Percentiles rank a stretch among this genome's conserved stretches.
Evolutionary conservation across 2,888 invertebrate genomes (phyloP).

Genomic region (Oscheius onirici): DNA sequence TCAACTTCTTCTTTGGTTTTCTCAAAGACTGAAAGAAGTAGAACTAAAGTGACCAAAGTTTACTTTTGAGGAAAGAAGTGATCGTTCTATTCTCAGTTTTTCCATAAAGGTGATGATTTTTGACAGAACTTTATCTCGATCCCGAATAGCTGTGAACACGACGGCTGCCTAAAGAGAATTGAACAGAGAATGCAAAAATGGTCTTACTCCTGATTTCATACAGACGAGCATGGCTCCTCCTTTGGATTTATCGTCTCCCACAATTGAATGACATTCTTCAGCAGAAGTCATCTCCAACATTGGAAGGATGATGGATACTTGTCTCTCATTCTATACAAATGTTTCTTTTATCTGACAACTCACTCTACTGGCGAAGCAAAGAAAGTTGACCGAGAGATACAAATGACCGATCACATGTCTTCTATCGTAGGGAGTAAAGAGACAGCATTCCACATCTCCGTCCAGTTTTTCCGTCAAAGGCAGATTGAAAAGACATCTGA

Average conservation of each 20-base stretch:
- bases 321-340: conserved; percentile 56
- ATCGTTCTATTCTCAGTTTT: conserved; percentile 43
- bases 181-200: neutral
- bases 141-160: conserved; percentile 60
- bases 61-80: neutral
- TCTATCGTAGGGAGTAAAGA: conserved; percentile 95
- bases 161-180: conserved; percentile 37
- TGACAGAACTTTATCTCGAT: conserved; percentile 56
- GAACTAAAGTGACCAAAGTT: neutral
- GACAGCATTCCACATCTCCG: conserved; percentile 86
- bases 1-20: conserved; percentile 38
- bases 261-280: conserved; percentile 59
- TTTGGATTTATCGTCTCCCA: conserved; percentile 29
- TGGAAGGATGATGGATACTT: conserved; percentile 65
- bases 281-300: conserved; percentile 59
- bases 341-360: conserved; percentile 52
- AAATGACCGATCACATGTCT: conserved; percentile 86
- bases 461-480: conserved; percentile 91
- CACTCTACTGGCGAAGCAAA: conserved; percentile 95
- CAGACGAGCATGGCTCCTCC: conserved; percentile 47
- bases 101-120: conserved; percentile 54
- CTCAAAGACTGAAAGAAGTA: neutral
- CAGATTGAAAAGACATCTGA: conserved; percentile 77
- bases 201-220: conserved; percentile 39
- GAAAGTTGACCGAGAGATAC: conserved; percentile 90